Conservation (phyloP, 37 sponge, comb jelly and placozoan genomes). For the Diacarnus erythraeanus region DNA sequence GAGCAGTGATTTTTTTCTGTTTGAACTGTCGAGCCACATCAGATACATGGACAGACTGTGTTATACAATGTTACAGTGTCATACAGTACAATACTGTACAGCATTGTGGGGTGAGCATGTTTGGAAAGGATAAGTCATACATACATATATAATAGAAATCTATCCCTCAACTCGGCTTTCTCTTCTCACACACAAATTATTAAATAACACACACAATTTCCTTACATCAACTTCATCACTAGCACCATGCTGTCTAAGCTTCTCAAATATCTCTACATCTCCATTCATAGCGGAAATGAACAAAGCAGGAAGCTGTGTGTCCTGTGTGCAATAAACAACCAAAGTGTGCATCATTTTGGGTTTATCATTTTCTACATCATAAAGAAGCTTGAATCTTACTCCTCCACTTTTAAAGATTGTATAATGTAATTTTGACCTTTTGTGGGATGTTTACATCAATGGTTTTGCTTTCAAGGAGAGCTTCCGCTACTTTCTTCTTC, state of each 20-base stretch:
- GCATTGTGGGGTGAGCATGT: too few relatives aligned
- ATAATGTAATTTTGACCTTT: background rate
- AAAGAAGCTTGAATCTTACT: too few relatives aligned
- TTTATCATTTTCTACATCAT: background rate
- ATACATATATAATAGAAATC: too few relatives aligned
- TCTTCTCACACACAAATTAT: too few relatives aligned
- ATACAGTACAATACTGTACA: too few relatives aligned
- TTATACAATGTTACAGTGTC: too few relatives aligned
- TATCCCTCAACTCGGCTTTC: too few relatives aligned
- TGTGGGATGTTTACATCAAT: conserved; percentile 21
- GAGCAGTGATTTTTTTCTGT: background rate
- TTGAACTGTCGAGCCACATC: conserved; percentile 20
- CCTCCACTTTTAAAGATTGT: too few relatives aligned
- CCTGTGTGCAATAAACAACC: background rate
- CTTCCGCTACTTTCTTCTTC: background rate
- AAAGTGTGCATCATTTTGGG: background rate
- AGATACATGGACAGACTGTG: background rate
- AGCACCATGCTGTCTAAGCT: conserved; percentile 15
- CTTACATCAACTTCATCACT: conserved; percentile 10
- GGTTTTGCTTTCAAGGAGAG: background rate
- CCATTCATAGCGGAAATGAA: conserved; percentile 23
- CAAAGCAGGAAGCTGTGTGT: conserved; percentile 10
- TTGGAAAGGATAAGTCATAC: too few relatives aligned
- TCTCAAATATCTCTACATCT: conserved; percentile 2
- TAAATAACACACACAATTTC: background rate